Evolutionary conservation across 2,888 invertebrate species (phyloP).

Genomic region (Odontocolon sp.): DNA sequence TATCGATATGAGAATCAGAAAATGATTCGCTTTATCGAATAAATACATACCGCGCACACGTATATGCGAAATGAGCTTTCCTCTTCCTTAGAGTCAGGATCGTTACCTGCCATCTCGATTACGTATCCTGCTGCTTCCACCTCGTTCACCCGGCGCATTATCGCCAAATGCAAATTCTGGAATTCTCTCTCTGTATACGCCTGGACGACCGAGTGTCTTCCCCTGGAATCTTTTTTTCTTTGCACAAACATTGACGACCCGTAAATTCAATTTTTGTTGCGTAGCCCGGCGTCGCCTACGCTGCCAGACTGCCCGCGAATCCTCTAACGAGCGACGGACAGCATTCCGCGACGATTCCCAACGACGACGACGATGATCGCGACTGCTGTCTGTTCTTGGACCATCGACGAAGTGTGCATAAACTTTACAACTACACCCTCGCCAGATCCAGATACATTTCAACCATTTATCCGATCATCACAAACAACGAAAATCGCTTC

Average conservation of each 20-base stretch:
- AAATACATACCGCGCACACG: neutral
- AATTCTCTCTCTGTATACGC: slow-evolving; percentile 10
- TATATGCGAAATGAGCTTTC: neutral
- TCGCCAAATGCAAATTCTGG: slow-evolving; percentile 47
- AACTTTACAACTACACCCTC: neutral
- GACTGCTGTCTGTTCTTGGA: slow-evolving; percentile 47
- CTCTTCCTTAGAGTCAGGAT: slow-evolving; percentile 20
- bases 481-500: slow-evolving; percentile 3
- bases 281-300: slow-evolving; percentile 49
- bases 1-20: slow-evolving; percentile 39
- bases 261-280: slow-evolving; percentile 52
- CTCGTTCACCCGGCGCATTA: slow-evolving; percentile 29
- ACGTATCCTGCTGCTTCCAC: slow-evolving; percentile 37
- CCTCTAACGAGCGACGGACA: slow-evolving; percentile 37
- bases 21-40: slow-evolving; percentile 42
- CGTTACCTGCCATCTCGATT: slow-evolving; percentile 54
- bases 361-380: slow-evolving; percentile 1
- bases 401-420: slow-evolving; percentile 33
- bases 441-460: slow-evolving; percentile 8
- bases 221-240: neutral
- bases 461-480: slow-evolving; percentile 4
- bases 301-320: slow-evolving; percentile 15
- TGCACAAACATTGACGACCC: slow-evolving; percentile 50
- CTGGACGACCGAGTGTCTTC: slow-evolving; percentile 6
- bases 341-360: slow-evolving; percentile 9